phyloP scores from a whole-genome alignment of 2,113 vertebrate species.

The Cynoglossus semilaevis region DNA sequence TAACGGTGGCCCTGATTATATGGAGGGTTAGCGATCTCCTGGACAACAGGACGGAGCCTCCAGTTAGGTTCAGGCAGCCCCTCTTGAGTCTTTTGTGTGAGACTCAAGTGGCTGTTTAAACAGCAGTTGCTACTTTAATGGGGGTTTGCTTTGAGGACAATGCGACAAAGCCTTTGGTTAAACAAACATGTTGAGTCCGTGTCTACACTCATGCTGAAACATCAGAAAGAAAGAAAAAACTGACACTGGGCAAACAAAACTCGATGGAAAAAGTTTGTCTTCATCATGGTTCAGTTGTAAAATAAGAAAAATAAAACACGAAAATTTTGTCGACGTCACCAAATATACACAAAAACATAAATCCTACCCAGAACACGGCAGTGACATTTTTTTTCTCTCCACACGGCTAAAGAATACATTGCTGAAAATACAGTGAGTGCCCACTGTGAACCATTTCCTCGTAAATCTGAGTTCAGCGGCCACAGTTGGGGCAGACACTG shows the following conservation, averaged over 20 bases:
- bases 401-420: slow-evolving; percentile 14
- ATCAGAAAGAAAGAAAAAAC: slow-evolving; percentile 3
- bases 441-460: slow-evolving; percentile 13
- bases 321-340: too few relatives aligned
- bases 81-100: slow-evolving; percentile 47
- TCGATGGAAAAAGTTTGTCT: neutral
- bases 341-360: neutral
- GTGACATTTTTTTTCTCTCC: too few relatives aligned
- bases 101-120: slow-evolving; percentile 62
- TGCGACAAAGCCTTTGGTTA: slow-evolving; percentile 51
- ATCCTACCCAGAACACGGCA: too few relatives aligned
- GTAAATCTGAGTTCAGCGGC: slow-evolving; percentile 8
- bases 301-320: neutral
- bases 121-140: slow-evolving; percentile 44
- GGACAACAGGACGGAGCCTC: slow-evolving; percentile 17
- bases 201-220: slow-evolving; percentile 12
- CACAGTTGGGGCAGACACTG: neutral
- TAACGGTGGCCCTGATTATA: too few relatives aligned
- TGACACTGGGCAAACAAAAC: neutral
- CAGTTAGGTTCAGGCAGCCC: slow-evolving; percentile 10
- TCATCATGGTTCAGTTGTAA: neutral
- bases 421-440: slow-evolving; percentile 4
- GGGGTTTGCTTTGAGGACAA: slow-evolving; percentile 40
- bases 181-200: slow-evolving; percentile 42
- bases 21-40: slow-evolving; percentile 11